A percentile compares a stretch with the other conserved stretches of the same genome.
These are phyloP conservation scores for Hecatera dysodea DNA, from an alignment of 2,888 invertebrate species.

Conservation along the genomic window DNA sequence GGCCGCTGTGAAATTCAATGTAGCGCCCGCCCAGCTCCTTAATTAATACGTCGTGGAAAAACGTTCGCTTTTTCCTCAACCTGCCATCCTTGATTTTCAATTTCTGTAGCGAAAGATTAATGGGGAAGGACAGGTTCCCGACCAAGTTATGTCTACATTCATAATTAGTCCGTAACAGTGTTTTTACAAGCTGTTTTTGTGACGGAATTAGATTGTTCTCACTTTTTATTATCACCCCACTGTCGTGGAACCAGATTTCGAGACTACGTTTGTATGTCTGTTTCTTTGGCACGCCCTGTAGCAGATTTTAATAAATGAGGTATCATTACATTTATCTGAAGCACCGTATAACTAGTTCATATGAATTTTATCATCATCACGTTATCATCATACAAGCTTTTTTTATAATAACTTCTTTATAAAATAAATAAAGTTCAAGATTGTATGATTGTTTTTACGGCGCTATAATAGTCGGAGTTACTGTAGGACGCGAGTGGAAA, in stretches of 20 bases:
- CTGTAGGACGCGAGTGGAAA: background rate
- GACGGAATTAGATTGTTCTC: slow-evolving; percentile 63
- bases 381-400: too few relatives aligned
- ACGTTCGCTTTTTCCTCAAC: slow-evolving; percentile 75
- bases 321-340: too few relatives aligned
- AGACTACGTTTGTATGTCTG: too few relatives aligned
- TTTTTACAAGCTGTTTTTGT: slow-evolving; percentile 70
- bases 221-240: background rate
- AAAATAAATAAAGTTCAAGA: too few relatives aligned
- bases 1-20: slow-evolving; percentile 74
- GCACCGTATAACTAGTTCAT: too few relatives aligned
- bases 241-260: too few relatives aligned
- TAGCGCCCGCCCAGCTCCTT: slow-evolving; percentile 69
- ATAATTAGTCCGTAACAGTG: slow-evolving; percentile 72
- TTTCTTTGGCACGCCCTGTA: background rate
- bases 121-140: slow-evolving; percentile 74
- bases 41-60: slow-evolving; percentile 82
- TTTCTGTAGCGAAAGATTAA: slow-evolving; percentile 83
- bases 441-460: too few relatives aligned
- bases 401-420: too few relatives aligned
- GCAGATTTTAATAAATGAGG: too few relatives aligned
- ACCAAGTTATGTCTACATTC: slow-evolving; percentile 75
- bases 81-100: slow-evolving; percentile 83
- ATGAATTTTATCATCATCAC: too few relatives aligned
- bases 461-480: too few relatives aligned